Base-by-base conservation (phyloP, 2,888 invertebrate genomes). In the Carcina quercana region DNA sequence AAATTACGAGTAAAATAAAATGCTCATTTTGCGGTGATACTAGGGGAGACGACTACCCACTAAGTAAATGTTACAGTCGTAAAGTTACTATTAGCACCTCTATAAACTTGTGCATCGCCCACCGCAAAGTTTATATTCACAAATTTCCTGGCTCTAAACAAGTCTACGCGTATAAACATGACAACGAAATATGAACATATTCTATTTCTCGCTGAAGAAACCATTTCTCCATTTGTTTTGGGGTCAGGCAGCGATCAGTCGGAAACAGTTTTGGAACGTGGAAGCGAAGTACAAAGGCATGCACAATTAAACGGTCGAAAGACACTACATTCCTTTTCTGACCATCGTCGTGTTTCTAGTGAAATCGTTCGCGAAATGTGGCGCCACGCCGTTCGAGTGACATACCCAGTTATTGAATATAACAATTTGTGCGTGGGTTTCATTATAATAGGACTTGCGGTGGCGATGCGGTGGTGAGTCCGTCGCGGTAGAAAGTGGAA, bases 401-500 rank as follows among this genome's bases (percentile, higher is more conserved):
- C 33, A 30, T 15, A 30, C 13, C 17, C 20, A 30, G 27, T 29
- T 34, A 35, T 34, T 38, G 30, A 43, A 35, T 39, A 38, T 37
- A 40, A 45, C 36, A 33, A 45, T 49, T 42, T 47, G 44, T 40
- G 45, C 43, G 48, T 47, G 44, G 43, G 48, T 49, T 39, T 42
- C 32, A 43, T 46, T 44, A 43, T 43, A 47, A 50, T 46, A 41
- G 32, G 43, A 42, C 45, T 51, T 50, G 49, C 48, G 51, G 40
- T 45, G 34, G 34, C 28, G 35, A 40, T 36, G 35, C 35, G 37
- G 35, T 41, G 37, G 14, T 31, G 33, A 34, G 41, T 37, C 43
- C 47, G 53, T 46, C 40, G 43, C 19, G 47, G 47, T 55, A 49
- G 63, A 64, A 65, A 67, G 59, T 59, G 50, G 51, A 47, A 59